Evolutionary conservation across 1,140 invertebrate genomes (phyloP).

Genomic region (Drosophila simulans): DNA sequence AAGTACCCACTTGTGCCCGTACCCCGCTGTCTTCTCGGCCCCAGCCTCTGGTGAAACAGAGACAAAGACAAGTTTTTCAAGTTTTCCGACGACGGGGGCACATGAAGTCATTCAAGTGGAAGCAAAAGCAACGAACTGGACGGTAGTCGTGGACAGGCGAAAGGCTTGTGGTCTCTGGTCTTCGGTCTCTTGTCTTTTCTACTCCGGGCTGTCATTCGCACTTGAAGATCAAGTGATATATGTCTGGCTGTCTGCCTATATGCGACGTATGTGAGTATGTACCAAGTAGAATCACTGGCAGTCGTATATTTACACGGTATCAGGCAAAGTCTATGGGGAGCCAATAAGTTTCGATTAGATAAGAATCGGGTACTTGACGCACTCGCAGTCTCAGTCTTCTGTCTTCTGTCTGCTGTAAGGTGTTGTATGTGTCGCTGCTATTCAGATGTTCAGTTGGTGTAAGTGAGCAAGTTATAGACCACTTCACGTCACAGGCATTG

Average conservation of each 20-base stretch:
- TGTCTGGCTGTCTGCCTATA: conserved; percentile 13
- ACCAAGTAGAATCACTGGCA: conserved; percentile 23
- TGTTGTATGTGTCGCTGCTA: neutral
- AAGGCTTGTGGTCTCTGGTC: conserved; percentile 50
- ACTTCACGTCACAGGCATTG: conserved; percentile 22
- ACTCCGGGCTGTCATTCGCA: conserved; percentile 68
- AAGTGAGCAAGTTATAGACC: conserved; percentile 30
- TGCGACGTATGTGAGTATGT: neutral
- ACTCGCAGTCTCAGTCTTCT: conserved; percentile 7
- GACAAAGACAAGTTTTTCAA: conserved; percentile 82
- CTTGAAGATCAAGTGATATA: conserved; percentile 70
- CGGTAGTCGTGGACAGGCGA: conserved; percentile 53
- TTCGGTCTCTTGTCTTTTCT: conserved; percentile 30
- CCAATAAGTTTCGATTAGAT: conserved; percentile 54
- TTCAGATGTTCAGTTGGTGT: conserved; percentile 14
- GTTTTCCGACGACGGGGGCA: conserved; percentile 69
- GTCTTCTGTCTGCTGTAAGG: conserved; percentile 8
- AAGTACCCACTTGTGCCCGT: conserved; percentile 54
- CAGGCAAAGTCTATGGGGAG: conserved; percentile 47
- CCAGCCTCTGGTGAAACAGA: conserved; percentile 48
- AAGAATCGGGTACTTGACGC: conserved; percentile 46
- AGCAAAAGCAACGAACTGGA: conserved; percentile 65
- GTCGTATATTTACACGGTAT: conserved; percentile 51
- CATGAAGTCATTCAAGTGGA: conserved; percentile 79
- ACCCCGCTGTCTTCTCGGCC: conserved; percentile 23